Base-by-base conservation (phyloP, 2,113 vertebrate genomes). In the Seriola aureovittata region DNA sequence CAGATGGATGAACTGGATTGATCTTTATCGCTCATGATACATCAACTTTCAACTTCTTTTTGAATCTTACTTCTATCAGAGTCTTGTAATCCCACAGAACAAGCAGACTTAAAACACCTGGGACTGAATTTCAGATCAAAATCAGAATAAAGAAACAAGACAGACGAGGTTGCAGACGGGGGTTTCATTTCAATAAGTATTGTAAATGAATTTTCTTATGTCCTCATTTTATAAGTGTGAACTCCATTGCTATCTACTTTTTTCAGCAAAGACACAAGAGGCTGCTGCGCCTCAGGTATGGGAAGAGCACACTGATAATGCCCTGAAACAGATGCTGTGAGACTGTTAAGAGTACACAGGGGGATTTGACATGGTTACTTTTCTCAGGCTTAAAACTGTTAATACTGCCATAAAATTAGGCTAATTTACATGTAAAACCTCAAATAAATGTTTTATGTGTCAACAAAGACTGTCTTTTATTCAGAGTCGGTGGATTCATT, bases 261-360 rank as follows among this genome's bases (percentile, higher is more conserved):
- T 29, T 29, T 8, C 8, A 29, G 65, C 1, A 32, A 7, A 54
- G 3, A 40, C 32, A 34, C 3, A 5, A 17, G 8, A 60, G 63
- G 40, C 25, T 59, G 67, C 8, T 14, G 16, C 17, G 16, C 54
- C 16, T 77, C 62, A 40, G 73, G 68, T 69, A 5, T 3, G 55
- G 19, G 16, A 55, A 16, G 29, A 75, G 55, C 63, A 32, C 19
- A 36, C 34, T 1, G 25, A 36, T 63, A 38, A 40, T 9, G 63
- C 38, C 34, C 12, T 59, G 64, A 57, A 75, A 76, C 88, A 85
- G 88, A 87, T 85, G 88, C 71, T 54, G 17, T 12, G 34, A 5
- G 46, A 66, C 64, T 48, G 78, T 34, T 58, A 25, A 68, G 25
- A 38, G 59, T 10, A 36, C 75, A 76, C 75, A 0, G 58, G 79